Evolutionary conservation across 2,113 vertebrate genomes (phyloP).

Genomic region (Australoheros scitulus): DNA sequence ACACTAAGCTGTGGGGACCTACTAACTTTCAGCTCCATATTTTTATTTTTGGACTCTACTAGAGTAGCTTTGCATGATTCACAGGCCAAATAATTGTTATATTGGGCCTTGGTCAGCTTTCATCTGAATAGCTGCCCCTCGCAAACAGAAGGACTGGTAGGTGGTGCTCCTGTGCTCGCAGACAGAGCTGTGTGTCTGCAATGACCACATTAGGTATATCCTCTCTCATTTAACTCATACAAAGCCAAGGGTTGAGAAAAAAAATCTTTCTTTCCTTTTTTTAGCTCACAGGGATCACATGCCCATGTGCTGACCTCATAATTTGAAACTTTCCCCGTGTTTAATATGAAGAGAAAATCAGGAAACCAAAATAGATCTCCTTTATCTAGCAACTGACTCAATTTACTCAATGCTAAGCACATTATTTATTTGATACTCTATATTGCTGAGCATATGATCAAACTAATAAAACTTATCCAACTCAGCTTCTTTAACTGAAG

Average conservation of each 20-base stretch:
- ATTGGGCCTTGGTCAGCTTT: background rate
- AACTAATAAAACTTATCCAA: background rate
- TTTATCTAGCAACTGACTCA: background rate
- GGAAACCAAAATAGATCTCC: background rate
- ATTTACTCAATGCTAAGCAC: background rate
- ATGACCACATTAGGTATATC: background rate
- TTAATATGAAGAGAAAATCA: background rate
- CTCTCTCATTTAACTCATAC: background rate
- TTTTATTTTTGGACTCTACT: background rate
- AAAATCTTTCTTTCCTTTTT: too few relatives aligned
- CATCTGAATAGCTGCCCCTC: background rate
- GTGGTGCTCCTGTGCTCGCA: background rate
- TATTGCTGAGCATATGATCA: background rate
- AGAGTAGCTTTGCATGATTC: background rate
- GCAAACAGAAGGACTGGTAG: background rate
- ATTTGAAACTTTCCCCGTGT: background rate
- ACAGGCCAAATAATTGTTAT: background rate
- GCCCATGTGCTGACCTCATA: too few relatives aligned
- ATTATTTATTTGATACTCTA: background rate
- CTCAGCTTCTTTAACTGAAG: background rate
- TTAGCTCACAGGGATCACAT: too few relatives aligned
- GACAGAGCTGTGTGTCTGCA: background rate
- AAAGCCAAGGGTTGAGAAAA: too few relatives aligned
- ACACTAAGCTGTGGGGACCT: background rate
- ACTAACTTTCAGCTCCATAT: background rate